Conservation (phyloP, 2,797 vertebrate genomes). For the Vultur gryphus region DNA sequence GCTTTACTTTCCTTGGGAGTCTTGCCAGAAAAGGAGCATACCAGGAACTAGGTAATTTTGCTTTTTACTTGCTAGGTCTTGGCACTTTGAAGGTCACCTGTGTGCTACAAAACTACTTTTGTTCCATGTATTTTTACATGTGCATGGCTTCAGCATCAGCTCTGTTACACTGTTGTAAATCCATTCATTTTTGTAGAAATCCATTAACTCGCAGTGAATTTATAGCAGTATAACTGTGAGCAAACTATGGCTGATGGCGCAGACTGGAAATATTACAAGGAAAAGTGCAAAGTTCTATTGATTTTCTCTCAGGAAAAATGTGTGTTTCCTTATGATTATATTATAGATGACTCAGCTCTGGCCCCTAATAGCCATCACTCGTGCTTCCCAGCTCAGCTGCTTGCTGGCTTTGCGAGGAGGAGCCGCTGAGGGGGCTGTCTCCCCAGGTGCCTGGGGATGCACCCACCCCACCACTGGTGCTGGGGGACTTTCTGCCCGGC, state of each 20-base stretch:
- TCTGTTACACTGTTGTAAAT: not conserved
- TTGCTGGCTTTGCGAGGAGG: not conserved
- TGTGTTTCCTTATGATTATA: slow-evolving; percentile 45
- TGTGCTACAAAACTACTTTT: not conserved
- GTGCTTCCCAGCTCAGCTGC: not conserved
- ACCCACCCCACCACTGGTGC: fast-evolving
- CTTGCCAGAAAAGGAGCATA: not conserved
- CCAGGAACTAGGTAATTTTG: not conserved
- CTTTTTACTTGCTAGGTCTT: not conserved
- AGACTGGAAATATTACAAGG: slow-evolving; percentile 50
- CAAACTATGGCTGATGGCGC: not conserved
- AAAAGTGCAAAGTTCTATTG: slow-evolving; percentile 63
- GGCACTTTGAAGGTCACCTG: not conserved
- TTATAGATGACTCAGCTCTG: slow-evolving; percentile 41
- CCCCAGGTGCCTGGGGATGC: not conserved
- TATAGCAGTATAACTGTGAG: slow-evolving; percentile 15
- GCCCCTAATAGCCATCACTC: not conserved
- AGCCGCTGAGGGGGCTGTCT: not conserved
- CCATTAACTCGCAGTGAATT: slow-evolving; percentile 30
- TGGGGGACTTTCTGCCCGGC: not conserved
- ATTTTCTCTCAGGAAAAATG: slow-evolving; percentile 59
- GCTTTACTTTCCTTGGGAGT: not conserved
- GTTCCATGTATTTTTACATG: not conserved
- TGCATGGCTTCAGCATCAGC: not conserved
- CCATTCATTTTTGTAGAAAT: slow-evolving; percentile 7